Conservation (phyloP, 2,797 vertebrate genomes). For the Morus bassanus region DNA sequence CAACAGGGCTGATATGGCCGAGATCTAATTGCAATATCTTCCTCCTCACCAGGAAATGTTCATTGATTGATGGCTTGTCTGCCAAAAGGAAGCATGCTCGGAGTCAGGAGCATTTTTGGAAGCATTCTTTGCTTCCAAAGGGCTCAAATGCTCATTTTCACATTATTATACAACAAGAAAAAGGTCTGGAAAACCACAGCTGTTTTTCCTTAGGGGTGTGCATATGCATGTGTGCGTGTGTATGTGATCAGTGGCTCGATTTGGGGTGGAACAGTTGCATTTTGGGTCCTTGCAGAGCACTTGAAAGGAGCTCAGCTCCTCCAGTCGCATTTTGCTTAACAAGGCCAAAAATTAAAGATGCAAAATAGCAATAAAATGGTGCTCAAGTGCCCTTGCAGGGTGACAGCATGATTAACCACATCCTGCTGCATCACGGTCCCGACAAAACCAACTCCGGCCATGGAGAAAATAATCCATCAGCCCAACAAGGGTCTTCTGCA, state of each 20-base stretch:
- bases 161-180: neutral
- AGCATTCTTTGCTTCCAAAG: neutral
- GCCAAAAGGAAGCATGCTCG: neutral
- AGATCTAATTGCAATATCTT: neutral
- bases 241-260: neutral
- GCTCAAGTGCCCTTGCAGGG: neutral
- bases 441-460: neutral
- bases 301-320: neutral
- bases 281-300: neutral
- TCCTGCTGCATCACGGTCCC: accelerated
- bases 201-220: neutral
- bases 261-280: neutral
- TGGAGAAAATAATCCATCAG: neutral
- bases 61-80: neutral
- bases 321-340: neutral
- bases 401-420: accelerated
- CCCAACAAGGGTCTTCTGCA: neutral
- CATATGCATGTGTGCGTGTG: accelerated
- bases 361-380: neutral
- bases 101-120: neutral
- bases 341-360: neutral
- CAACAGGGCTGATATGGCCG: neutral
- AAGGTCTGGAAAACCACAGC: neutral
- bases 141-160: neutral
- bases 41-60: neutral